Evolutionary conservation across 1,140 invertebrate species (phyloP), one percentile per base, ranked within the genome.

Genomic region (Mya arenaria): DNA sequence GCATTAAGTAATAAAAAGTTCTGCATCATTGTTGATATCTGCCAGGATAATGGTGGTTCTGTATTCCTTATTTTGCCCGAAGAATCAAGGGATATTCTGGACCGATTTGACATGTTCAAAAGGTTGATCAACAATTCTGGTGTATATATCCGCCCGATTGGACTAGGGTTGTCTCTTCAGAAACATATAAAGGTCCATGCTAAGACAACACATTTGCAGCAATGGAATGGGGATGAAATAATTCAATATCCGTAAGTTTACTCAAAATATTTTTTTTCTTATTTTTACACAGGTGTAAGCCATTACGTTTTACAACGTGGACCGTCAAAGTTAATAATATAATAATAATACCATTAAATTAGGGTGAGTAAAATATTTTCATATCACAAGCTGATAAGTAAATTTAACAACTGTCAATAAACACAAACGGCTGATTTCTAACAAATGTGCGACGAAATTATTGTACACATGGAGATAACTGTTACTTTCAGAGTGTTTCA

Each of bases 241-340:
- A 69, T 80, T 37, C 13, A 37, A 41, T 79, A 79, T 65, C 52
- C 65, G 77, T 80, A 80, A 71, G 77, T 68, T n/a, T n/a, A n/a
- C n/a, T n/a, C n/a, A n/a, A n/a, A n/a, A n/a, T n/a, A n/a, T n/a
- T n/a, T n/a, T n/a, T n/a, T n/a, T n/a, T n/a, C n/a, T n/a, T n/a
- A n/a, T n/a, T n/a, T n/a, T n/a, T n/a, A n/a, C n/a, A n/a, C n/a
- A n/a, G n/a, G n/a, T n/a, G n/a, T n/a, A n/a, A n/a, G n/a, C n/a
- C n/a, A n/a, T n/a, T n/a, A n/a, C n/a, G n/a, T n/a, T n/a, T n/a
- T n/a, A n/a, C n/a, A n/a, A n/a, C n/a, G n/a, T n/a, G n/a, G n/a
- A n/a, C n/a, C n/a, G n/a, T n/a, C n/a, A n/a, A n/a, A n/a, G n/a
- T n/a, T n/a, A n/a, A n/a, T n/a, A n/a, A n/a, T n/a, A n/a, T n/a